Percentiles rank a stretch among this genome's conserved stretches.
Evolutionary conservation across 2,888 invertebrate genomes (phyloP).

Genomic region (Xanthorhoe designata): DNA sequence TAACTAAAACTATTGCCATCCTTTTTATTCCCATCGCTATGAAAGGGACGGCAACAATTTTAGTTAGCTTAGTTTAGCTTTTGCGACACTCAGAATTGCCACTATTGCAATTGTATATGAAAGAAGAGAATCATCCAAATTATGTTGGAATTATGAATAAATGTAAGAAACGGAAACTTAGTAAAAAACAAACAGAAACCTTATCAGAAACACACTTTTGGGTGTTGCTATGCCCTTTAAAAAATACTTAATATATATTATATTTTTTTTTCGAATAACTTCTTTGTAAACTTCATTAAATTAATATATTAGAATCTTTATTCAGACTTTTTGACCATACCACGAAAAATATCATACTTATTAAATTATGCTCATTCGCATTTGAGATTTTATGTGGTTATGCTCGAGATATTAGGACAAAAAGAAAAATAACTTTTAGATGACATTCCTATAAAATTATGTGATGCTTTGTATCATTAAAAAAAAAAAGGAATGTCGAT

Average conservation of each 20-base stretch:
- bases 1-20: too few relatives aligned
- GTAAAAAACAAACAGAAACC: constrained; percentile 1
- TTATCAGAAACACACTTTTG: too few relatives aligned
- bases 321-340: constrained; percentile 20
- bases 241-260: background rate
- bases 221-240: background rate
- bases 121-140: background rate
- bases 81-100: too few relatives aligned
- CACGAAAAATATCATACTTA: constrained; percentile 3
- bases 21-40: too few relatives aligned
- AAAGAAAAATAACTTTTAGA: background rate
- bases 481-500: constrained; percentile 47
- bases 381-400: background rate
- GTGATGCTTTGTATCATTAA: constrained; percentile 24
- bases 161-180: background rate
- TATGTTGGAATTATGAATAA: background rate
- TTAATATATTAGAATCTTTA: constrained; percentile 28
- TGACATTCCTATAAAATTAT: constrained; percentile 26
- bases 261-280: background rate
- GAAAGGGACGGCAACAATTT: too few relatives aligned
- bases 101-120: too few relatives aligned
- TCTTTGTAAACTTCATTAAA: constrained; percentile 3
- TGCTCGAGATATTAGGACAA: background rate
- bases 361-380: background rate
- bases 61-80: too few relatives aligned